These are phyloP conservation scores for Lagorchestes hirsutus DNA, from an alignment of 2,797 vertebrate species.

Conservation along the genomic window DNA sequence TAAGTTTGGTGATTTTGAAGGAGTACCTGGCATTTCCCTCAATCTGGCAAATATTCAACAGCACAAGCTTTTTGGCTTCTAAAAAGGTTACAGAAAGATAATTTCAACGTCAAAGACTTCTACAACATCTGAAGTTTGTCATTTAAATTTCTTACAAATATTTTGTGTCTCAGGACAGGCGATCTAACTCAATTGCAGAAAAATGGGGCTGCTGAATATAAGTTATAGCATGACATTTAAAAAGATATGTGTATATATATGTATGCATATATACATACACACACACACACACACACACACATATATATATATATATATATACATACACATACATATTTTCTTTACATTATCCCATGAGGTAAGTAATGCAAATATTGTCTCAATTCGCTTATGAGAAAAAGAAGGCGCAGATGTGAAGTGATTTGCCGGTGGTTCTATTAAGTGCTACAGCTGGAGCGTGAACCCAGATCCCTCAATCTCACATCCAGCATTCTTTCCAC, in stretches of 20 bases:
- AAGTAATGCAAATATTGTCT: neutral
- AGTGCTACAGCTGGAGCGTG: neutral
- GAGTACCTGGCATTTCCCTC: constrained; percentile 51
- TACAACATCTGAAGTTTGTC: constrained; percentile 57
- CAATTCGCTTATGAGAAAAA: neutral
- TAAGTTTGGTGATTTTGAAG: constrained; percentile 58
- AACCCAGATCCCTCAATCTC: neutral
- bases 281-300: neutral
- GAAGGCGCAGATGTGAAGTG: neutral
- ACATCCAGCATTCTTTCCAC: neutral
- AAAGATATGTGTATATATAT: neutral
- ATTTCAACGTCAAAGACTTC: constrained; percentile 48
- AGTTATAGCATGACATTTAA: constrained; percentile 60
- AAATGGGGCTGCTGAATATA: constrained; percentile 62
- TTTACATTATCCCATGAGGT: neutral
- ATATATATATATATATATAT: neutral
- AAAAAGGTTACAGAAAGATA: constrained; percentile 52
- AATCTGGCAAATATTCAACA: constrained; percentile 34
- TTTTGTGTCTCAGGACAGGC: constrained; percentile 23
- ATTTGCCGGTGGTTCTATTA: neutral
- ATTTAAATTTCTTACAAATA: constrained; percentile 60
- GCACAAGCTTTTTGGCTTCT: constrained; percentile 19
- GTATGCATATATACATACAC: too few relatives aligned
- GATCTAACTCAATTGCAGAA: constrained; percentile 35
- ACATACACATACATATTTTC: neutral